Evolutionary conservation across 2,888 invertebrate species (phyloP), one percentile per base, ranked within the genome.

Genomic region (Thysanoteuthis rhombus): DNA sequence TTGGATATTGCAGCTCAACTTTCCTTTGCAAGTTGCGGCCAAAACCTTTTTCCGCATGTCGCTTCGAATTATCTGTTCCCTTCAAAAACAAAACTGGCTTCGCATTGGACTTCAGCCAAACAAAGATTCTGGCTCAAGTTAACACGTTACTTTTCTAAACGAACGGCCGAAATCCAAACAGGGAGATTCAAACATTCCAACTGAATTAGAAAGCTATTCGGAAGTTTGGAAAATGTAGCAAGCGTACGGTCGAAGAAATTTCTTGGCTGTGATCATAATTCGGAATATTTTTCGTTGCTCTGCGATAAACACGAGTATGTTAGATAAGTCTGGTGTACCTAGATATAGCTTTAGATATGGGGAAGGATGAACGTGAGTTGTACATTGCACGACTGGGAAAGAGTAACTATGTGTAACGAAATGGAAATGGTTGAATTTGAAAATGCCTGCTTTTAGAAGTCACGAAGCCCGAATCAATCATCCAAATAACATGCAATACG

Each of bases 21-120:
- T 75, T 75, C 75, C 75, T 75, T 28, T 75, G 75, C n/a, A n/a
- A 36, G 36, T 75, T 75, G 36, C 75, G 75, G n/a, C 75, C 75
- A 75, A 75, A 75, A 75, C 75, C 75, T 75, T 75, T 75, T 75
- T 75, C 75, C 75, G 75, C 75, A 75, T 75, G 75, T 75, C 75
- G 75, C 10, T n/a, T n/a, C n/a, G 75, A 36, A 75, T 75, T n/a
- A 75, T 36, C 36, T 12, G 3, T 75, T 75, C n/a, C 75, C 12
- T 75, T 75, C 75, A 75, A 75, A 75, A 75, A n/a, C 75, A 75
- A n/a, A 58, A 16, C 75, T 19, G 16, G 12, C n/a, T 75, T 8
- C n/a, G 12, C 16, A 1, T 25, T 75, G 75, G 75, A 10, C 16
- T n/a, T 12, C 3, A 75, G 75, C 75, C 75, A 75, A n/a, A 2